A percentile compares a stretch with the other conserved stretches of the same genome.
phyloP scores from a whole-genome alignment of 2,888 invertebrate genomes.

The Machimus rusticus region DNA sequence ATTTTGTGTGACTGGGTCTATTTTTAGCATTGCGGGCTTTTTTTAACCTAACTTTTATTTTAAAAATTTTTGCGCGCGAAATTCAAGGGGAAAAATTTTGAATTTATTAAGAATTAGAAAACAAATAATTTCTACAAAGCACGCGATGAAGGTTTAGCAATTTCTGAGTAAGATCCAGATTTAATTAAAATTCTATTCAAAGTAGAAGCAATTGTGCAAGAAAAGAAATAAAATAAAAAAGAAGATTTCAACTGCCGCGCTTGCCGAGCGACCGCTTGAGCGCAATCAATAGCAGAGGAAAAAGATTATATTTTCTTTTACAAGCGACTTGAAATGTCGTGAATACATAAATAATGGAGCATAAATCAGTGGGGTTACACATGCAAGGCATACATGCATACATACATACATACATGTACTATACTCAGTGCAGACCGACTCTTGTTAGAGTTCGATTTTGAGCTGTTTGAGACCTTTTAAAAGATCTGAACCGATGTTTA shows the following conservation, averaged over 20 bases:
- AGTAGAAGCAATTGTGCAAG: not conserved
- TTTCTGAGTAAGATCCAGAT: not conserved
- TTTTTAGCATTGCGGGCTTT: not conserved
- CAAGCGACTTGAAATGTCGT: not conserved
- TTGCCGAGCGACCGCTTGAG: not conserved
- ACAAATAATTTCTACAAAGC: not conserved
- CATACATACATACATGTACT: not conserved
- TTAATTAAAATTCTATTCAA: not conserved
- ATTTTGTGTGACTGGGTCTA: not conserved
- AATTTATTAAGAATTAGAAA: not conserved
- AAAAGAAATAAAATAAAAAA: not conserved
- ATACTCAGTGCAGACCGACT: not conserved
- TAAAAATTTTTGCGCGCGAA: not conserved
- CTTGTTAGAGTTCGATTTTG: not conserved
- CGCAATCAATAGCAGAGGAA: not conserved
- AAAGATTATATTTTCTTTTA: not conserved
- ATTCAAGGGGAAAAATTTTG: not conserved
- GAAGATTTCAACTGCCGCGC: not conserved
- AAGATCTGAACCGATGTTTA: not conserved
- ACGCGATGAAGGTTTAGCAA: not conserved
- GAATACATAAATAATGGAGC: not conserved
- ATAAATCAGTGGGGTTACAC: not conserved
- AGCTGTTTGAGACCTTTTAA: not conserved
- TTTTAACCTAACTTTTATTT: not conserved
- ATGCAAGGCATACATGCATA: not conserved